phyloP scores from a whole-genome alignment of 2,888 invertebrate species.

The Mycalesis mineus region DNA sequence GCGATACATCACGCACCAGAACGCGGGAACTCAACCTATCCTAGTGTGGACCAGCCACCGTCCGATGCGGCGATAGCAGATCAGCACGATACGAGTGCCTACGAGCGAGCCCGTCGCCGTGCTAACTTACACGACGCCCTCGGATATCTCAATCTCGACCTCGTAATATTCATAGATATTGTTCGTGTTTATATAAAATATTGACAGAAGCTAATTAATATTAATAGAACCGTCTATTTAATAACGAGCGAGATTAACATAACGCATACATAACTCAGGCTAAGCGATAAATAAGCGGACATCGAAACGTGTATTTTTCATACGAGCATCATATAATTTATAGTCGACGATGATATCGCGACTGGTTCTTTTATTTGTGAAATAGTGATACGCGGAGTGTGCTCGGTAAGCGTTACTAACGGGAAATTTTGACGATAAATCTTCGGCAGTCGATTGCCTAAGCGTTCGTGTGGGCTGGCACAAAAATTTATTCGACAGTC shows the following conservation, averaged over 20 bases:
- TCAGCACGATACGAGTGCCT: conserved; percentile 57
- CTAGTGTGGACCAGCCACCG: conserved; percentile 71
- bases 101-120: conserved; percentile 18
- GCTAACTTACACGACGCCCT: conserved; percentile 35
- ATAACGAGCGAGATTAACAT: conserved; percentile 51
- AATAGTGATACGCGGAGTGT: conserved; percentile 77
- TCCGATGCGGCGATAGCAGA: conserved; percentile 70
- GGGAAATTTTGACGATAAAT: conserved; percentile 77
- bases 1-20: conserved; percentile 74
- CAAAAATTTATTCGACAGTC: conserved; percentile 70
- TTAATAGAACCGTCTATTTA: conserved; percentile 53
- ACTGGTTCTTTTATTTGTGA: conserved; percentile 78
- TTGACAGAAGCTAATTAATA: conserved; percentile 37
- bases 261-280: conserved; percentile 64
- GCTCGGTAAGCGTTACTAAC: conserved; percentile 77
- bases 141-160: conserved; percentile 26
- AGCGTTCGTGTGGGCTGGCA: conserved; percentile 73
- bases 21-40: conserved; percentile 76
- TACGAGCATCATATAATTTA: conserved; percentile 73
- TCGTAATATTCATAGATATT: background rate
- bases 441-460: conserved; percentile 75
- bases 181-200: conserved; percentile 20
- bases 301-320: conserved; percentile 74
- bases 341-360: conserved; percentile 75
- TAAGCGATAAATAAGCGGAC: conserved; percentile 71